Evolutionary conservation across 2,113 vertebrate species (phyloP).

Genomic region (Aspidoscelis tigris): DNA sequence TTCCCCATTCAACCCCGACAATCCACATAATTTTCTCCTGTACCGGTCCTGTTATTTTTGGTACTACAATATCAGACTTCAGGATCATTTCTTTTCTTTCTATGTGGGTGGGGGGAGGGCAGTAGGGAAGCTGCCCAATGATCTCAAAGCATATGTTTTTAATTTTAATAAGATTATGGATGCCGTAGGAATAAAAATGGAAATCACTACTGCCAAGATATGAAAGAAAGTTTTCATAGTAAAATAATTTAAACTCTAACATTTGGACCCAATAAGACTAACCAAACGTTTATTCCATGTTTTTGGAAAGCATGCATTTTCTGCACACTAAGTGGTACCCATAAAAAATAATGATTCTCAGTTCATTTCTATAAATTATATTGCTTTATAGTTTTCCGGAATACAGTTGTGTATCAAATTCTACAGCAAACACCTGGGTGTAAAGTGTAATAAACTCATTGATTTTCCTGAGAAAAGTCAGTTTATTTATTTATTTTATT

Average conservation of each 20-base stretch:
- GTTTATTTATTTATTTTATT: slow-evolving; percentile 13
- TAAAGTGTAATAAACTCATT: slow-evolving; percentile 76
- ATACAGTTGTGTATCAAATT: slow-evolving; percentile 81
- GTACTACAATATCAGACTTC: slow-evolving; percentile 70
- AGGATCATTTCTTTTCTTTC: slow-evolving; percentile 43
- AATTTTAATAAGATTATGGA: slow-evolving; percentile 87
- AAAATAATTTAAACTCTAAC: slow-evolving; percentile 88
- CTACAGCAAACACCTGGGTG: slow-evolving; percentile 83
- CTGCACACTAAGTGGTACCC: slow-evolving; percentile 85
- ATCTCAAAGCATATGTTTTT: slow-evolving; percentile 87
- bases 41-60: slow-evolving; percentile 66
- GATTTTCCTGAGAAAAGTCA: slow-evolving; percentile 67
- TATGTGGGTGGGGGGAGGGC: slow-evolving; percentile 69
- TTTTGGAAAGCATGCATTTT: slow-evolving; percentile 85
- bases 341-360: slow-evolving; percentile 90
- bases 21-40: slow-evolving; percentile 68
- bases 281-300: slow-evolving; percentile 82
- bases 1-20: slow-evolving; percentile 64
- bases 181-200: slow-evolving; percentile 90
- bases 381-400: slow-evolving; percentile 84
- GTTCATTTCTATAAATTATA: slow-evolving; percentile 87
- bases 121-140: slow-evolving; percentile 79
- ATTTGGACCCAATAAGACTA: slow-evolving; percentile 87
- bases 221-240: slow-evolving; percentile 86
- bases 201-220: slow-evolving; percentile 88